A percentile compares a stretch with the other conserved stretches of the same genome.
phyloP scores from a whole-genome alignment of 2,113 vertebrate species.

The Gnathonemus echidnorhynchus region DNA sequence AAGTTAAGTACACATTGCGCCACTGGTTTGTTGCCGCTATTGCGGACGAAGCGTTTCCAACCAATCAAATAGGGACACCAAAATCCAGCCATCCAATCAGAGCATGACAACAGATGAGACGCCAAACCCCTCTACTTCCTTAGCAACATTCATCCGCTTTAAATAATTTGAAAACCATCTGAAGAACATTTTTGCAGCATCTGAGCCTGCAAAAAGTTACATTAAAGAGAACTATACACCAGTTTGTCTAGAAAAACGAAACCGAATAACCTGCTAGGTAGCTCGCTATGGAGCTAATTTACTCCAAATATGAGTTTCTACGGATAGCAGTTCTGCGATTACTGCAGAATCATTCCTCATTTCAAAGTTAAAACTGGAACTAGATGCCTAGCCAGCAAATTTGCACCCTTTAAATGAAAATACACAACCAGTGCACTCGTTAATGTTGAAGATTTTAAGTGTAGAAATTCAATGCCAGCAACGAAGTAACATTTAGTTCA shows the following conservation, averaged over 20 bases:
- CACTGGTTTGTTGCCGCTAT: constrained; percentile 33
- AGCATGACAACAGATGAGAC: constrained; percentile 56
- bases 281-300: background rate
- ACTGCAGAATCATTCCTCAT: background rate
- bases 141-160: constrained; percentile 19
- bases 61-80: constrained; percentile 60
- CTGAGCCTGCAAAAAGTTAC: background rate
- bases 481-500: background rate
- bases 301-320: background rate
- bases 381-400: background rate
- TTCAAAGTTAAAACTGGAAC: background rate
- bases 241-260: background rate
- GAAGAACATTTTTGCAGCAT: background rate
- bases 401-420: background rate
- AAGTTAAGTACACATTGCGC: background rate
- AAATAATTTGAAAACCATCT: background rate
- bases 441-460: background rate
- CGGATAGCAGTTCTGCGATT: background rate
- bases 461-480: background rate
- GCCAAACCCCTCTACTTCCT: constrained; percentile 49
- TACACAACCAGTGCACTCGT: background rate
- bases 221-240: background rate
- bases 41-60: constrained; percentile 25
- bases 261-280: background rate
- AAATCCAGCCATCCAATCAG: constrained; percentile 60